phyloP scores from a whole-genome alignment of 1,140 invertebrate genomes.

The Papilio glaucus region DNA sequence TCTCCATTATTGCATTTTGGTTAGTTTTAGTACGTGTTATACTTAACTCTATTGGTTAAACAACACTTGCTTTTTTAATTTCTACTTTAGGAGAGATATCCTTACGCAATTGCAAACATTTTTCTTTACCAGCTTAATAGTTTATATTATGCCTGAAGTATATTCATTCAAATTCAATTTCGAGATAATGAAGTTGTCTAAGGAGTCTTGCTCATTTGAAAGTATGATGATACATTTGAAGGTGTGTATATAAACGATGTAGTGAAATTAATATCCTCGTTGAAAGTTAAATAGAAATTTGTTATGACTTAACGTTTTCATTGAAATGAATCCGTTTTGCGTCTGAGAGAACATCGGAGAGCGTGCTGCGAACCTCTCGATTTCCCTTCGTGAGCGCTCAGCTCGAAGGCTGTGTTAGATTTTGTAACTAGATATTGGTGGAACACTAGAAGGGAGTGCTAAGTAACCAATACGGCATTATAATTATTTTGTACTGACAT shows the following conservation, averaged over 20 bases:
- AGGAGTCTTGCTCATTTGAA: no score
- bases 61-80: no score
- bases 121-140: no score
- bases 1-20: no score
- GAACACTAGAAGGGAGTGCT: constrained; percentile 48
- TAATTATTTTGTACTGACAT: constrained; percentile 31
- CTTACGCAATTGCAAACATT: no score
- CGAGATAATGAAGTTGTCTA: no score
- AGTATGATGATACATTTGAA: no score
- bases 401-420: constrained; percentile 50
- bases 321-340: constrained; percentile 27
- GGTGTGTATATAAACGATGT: constrained; percentile 49
- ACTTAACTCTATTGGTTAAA: no score
- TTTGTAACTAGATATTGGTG: constrained; percentile 56
- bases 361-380: constrained; percentile 44
- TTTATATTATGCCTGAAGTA: no score
- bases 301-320: constrained; percentile 21
- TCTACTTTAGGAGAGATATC: no score
- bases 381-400: constrained; percentile 56
- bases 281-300: constrained; percentile 11
- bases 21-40: no score
- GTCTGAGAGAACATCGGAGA: constrained; percentile 28
- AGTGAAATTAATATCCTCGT: background rate
- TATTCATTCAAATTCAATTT: no score
- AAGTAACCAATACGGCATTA: constrained; percentile 1